Evolutionary conservation across 2,797 vertebrate species (phyloP).

Genomic region (Tolypeutes matacus): DNA sequence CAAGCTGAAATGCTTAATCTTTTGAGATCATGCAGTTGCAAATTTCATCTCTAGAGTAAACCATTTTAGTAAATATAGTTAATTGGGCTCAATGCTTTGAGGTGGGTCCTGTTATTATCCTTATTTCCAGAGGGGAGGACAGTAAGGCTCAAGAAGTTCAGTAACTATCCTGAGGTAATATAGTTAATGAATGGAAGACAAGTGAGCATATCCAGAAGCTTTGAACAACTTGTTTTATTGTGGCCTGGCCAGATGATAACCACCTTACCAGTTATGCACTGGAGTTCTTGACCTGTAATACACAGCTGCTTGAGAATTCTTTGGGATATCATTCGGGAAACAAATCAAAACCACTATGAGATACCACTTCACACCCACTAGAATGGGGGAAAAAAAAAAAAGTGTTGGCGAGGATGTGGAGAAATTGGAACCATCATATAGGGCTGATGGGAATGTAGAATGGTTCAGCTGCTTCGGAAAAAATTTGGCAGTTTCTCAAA

Average conservation of each 20-base stretch:
- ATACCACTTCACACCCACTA: background rate
- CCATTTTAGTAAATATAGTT: background rate
- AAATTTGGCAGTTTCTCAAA: background rate
- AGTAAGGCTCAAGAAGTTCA: background rate
- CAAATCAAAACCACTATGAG: background rate
- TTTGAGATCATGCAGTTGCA: constrained; percentile 40
- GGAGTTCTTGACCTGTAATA: background rate
- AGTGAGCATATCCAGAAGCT: background rate
- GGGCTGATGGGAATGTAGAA: background rate
- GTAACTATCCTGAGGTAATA: background rate
- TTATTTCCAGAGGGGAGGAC: constrained; percentile 23
- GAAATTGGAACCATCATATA: background rate
- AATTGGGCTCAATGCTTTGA: constrained; percentile 7
- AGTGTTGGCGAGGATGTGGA: background rate
- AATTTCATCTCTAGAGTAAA: constrained; percentile 28
- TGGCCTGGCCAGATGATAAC: background rate
- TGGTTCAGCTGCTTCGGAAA: background rate
- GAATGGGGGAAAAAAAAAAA: background rate
- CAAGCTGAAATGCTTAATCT: background rate
- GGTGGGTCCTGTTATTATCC: background rate
- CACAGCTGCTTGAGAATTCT: background rate
- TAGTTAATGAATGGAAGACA: background rate
- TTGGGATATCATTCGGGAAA: background rate
- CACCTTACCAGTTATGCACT: background rate
- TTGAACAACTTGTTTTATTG: background rate